These are phyloP conservation scores for Calypte anna DNA, from an alignment of 2,113 vertebrate genomes.

Conservation along the genomic window DNA sequence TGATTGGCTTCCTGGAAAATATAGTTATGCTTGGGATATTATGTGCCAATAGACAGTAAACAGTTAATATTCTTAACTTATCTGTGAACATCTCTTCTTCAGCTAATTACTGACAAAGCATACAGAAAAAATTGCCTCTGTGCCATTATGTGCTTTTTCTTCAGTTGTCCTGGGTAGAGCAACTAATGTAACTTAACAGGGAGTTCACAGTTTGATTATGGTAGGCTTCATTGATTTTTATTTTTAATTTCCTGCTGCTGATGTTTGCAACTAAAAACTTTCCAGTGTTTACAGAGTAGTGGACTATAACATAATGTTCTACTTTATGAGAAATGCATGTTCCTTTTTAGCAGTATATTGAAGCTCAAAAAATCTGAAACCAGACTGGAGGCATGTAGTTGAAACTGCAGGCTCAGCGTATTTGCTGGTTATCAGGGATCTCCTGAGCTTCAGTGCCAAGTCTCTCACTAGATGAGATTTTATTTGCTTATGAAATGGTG, in stretches of 20 bases:
- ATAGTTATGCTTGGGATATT: neutral
- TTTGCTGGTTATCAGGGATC: neutral
- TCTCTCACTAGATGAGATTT: neutral
- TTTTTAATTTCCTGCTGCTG: slow-evolving; percentile 14
- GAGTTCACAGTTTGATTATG: neutral
- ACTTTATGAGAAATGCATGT: neutral
- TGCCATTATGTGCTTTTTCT: neutral
- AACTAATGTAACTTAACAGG: neutral
- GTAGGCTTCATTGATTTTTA: neutral
- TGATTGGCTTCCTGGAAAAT: neutral
- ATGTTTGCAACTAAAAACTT: neutral
- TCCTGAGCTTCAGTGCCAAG: neutral
- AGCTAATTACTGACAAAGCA: neutral
- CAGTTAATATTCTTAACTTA: neutral
- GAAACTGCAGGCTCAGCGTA: neutral
- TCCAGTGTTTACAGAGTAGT: neutral
- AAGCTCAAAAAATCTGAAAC: neutral
- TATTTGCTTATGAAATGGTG: neutral
- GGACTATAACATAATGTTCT: neutral
- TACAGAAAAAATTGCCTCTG: neutral
- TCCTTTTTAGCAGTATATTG: neutral
- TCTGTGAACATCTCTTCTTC: neutral
- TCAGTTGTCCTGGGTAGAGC: neutral
- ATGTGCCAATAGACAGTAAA: neutral
- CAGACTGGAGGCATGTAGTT: neutral